Conservation (phyloP, 2,888 invertebrate genomes). For the Amphimallon solstitiale region DNA sequence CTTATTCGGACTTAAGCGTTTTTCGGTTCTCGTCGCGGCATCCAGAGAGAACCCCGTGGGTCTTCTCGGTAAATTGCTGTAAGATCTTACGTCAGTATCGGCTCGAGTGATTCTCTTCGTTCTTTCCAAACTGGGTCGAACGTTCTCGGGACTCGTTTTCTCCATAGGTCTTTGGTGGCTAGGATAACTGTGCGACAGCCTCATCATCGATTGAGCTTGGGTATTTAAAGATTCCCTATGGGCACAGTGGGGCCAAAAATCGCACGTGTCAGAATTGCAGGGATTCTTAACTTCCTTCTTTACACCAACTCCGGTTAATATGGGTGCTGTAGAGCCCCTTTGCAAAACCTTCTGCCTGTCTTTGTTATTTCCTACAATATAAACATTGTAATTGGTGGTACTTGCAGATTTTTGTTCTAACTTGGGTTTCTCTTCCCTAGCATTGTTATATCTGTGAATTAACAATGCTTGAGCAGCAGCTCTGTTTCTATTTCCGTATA, state of each 20-base stretch:
- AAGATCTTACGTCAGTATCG: constrained; percentile 34
- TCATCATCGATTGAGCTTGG: constrained; percentile 59
- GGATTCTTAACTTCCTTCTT: constrained; percentile 58
- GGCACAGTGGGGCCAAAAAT: constrained; percentile 72
- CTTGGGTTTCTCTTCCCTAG: constrained; percentile 52
- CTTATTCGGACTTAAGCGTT: constrained; percentile 51
- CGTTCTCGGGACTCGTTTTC: constrained; percentile 45
- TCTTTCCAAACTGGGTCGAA: constrained; percentile 39
- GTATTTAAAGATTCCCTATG: constrained; percentile 61
- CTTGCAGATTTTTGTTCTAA: constrained; percentile 48
- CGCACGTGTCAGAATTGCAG: constrained; percentile 68
- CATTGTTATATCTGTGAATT: constrained; percentile 60
- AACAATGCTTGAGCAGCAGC: constrained; percentile 66
- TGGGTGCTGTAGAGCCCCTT: constrained; percentile 65
- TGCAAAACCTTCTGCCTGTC: constrained; percentile 62
- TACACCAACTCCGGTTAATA: constrained; percentile 52
- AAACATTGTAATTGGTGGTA: constrained; percentile 58
- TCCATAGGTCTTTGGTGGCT: constrained; percentile 64
- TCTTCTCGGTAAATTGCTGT: constrained; percentile 13
- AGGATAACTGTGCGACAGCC: constrained; percentile 68
- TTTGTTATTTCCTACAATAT: constrained; percentile 57
- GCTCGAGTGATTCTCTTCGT: constrained; percentile 31
- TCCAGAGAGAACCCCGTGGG: constrained; percentile 30
- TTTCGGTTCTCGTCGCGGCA: constrained; percentile 37
- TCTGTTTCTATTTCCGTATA: constrained; percentile 67